phyloP scores from a whole-genome alignment of 2,797 vertebrate species.

The Tauraco hartlaubi region DNA sequence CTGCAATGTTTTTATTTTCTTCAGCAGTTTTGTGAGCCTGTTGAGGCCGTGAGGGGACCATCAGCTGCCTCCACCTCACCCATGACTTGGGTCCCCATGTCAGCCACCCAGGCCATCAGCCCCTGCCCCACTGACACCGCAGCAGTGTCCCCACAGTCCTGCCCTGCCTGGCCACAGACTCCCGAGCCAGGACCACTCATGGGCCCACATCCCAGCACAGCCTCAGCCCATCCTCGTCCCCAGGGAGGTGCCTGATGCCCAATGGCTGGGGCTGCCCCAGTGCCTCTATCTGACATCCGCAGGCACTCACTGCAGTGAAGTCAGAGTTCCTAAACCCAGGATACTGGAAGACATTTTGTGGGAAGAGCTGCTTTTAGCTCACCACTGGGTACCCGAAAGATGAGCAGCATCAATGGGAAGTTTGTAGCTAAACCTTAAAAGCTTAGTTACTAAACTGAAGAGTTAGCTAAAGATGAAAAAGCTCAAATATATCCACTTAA shows the following conservation, averaged over 20 bases:
- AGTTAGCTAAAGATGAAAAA: not conserved
- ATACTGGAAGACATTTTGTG: not conserved
- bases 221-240: no score
- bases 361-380: not conserved
- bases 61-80: not conserved
- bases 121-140: rapidly evolving
- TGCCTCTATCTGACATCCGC: not conserved
- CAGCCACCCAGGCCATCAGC: rapidly evolving
- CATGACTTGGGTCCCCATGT: no score
- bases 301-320: not conserved
- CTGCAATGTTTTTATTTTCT: not conserved
- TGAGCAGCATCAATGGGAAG: not conserved
- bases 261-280: no score
- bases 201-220: not conserved
- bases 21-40: not conserved
- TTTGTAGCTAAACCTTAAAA: not conserved
- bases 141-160: not conserved
- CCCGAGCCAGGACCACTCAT: not conserved
- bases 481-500: not conserved
- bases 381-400: not conserved
- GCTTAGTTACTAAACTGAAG: not conserved
- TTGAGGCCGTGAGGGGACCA: not conserved
- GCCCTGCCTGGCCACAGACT: no score
- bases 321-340: not conserved
- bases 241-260: no score